Percentiles rank a stretch among this genome's conserved stretches.
Evolutionary conservation across 2,113 vertebrate genomes (phyloP).

Genomic region (Colius striatus): DNA sequence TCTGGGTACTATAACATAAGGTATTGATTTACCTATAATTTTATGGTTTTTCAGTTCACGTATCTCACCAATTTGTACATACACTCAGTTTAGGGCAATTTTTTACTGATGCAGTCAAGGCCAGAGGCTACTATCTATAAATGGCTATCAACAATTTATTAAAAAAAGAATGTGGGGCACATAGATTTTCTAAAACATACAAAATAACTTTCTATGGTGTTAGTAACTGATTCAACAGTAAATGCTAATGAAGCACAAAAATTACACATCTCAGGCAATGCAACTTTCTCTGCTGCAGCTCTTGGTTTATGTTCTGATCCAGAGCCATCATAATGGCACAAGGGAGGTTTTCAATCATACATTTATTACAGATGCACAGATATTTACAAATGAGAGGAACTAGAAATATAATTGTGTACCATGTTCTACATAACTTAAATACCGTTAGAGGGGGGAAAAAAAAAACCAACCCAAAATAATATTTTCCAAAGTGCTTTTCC

Average conservation of each 20-base stretch:
- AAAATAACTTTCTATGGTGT: not conserved
- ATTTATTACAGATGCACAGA: not conserved
- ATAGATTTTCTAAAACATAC: not conserved
- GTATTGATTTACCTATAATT: too few species aligned
- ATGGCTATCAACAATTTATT: too few species aligned
- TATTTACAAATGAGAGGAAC: too few species aligned
- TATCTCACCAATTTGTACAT: not conserved
- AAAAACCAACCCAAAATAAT: too few species aligned
- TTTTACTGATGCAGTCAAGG: not conserved
- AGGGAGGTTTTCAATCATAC: too few species aligned
- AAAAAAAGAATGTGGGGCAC: too few species aligned
- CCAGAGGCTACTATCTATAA: not conserved
- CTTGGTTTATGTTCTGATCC: not conserved
- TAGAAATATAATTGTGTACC: rapidly evolving
- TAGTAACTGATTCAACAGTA: not conserved
- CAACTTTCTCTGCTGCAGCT: not conserved
- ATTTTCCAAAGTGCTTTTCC: not conserved
- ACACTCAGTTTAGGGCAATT: not conserved
- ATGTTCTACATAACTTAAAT: not conserved
- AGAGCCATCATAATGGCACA: rapidly evolving
- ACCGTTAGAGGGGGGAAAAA: rapidly evolving
- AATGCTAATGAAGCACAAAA: not conserved
- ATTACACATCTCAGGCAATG: not conserved
- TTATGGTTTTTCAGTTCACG: too few species aligned
- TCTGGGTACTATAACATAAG: rapidly evolving